Percentiles rank a stretch among this genome's conserved stretches.
phyloP scores from a whole-genome alignment of 2,797 vertebrate genomes.

The Rachycentron canadum region DNA sequence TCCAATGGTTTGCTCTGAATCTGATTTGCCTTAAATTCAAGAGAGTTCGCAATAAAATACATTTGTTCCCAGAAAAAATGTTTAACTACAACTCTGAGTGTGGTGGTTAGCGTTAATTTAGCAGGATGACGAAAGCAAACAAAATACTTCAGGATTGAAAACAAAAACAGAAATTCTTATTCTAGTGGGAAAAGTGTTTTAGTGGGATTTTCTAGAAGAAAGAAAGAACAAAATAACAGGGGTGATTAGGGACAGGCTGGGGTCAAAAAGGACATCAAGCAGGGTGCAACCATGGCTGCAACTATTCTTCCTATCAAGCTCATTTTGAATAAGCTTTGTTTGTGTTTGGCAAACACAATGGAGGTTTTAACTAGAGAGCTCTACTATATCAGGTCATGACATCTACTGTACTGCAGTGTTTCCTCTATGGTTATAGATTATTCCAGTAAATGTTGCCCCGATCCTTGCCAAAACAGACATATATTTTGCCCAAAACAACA shows the following conservation, averaged over 20 bases:
- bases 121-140: neutral
- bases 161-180: neutral
- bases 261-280: constrained; percentile 19
- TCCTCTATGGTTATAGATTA: constrained; percentile 37
- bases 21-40: constrained; percentile 36
- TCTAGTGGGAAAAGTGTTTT: neutral
- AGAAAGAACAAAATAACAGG: neutral
- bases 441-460: constrained; percentile 10
- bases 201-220: neutral
- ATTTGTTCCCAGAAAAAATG: neutral
- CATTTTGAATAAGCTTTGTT: constrained; percentile 40
- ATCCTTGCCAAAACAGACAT: constrained; percentile 10
- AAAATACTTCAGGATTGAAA: neutral
- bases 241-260: neutral
- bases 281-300: constrained; percentile 24
- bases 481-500: constrained; percentile 12
- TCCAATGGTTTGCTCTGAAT: constrained; percentile 15
- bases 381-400: constrained; percentile 7
- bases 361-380: constrained; percentile 24
- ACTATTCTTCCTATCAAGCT: constrained; percentile 28
- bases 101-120: constrained; percentile 10
- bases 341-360: constrained; percentile 27
- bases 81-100: neutral
- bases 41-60: neutral
- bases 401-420: constrained; percentile 43